A percentile compares a stretch with the other conserved stretches of the same genome.
phyloP scores from a whole-genome alignment of 2,797 vertebrate species.

The Myoxocephalus aenaeus region DNA sequence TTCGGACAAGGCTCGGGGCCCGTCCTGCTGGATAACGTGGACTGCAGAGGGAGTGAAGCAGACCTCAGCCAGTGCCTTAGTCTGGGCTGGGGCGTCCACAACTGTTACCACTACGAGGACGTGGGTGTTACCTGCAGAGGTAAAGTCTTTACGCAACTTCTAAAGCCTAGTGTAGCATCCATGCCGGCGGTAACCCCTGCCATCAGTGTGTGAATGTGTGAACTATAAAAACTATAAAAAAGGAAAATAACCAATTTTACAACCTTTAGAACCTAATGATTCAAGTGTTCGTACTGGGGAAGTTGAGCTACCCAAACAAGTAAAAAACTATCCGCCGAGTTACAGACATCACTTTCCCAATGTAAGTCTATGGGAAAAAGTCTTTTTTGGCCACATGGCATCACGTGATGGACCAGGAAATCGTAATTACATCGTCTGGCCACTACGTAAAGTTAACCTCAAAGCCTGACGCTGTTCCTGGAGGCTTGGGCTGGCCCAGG shows the following conservation, averaged over 20 bases:
- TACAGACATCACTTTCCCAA: background rate
- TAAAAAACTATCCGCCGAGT: background rate
- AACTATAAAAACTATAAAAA: background rate
- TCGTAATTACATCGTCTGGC: background rate
- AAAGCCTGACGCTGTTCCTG: too few species aligned
- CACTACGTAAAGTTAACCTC: background rate
- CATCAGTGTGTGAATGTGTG: background rate
- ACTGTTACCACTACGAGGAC: constrained; percentile 98
- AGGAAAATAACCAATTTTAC: too few species aligned
- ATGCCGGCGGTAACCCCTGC: background rate
- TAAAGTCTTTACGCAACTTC: constrained; percentile 56
- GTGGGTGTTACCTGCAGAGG: constrained; percentile 92
- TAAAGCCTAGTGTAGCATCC: background rate
- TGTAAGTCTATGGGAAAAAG: too few species aligned
- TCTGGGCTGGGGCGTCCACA: constrained; percentile 95
- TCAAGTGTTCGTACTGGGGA: too few species aligned
- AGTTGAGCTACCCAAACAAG: background rate
- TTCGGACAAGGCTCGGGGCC: constrained; percentile 90
- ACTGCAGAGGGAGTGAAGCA: constrained; percentile 90
- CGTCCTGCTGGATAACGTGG: constrained; percentile 95
- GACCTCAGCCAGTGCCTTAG: constrained; percentile 90
- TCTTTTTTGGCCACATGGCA: background rate
- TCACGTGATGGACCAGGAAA: background rate
- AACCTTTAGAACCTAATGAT: too few species aligned
- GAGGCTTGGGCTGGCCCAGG: too few species aligned